These are phyloP conservation scores for Megalopta genalis DNA, from an alignment of 1,140 invertebrate genomes.

Conservation along the genomic window DNA sequence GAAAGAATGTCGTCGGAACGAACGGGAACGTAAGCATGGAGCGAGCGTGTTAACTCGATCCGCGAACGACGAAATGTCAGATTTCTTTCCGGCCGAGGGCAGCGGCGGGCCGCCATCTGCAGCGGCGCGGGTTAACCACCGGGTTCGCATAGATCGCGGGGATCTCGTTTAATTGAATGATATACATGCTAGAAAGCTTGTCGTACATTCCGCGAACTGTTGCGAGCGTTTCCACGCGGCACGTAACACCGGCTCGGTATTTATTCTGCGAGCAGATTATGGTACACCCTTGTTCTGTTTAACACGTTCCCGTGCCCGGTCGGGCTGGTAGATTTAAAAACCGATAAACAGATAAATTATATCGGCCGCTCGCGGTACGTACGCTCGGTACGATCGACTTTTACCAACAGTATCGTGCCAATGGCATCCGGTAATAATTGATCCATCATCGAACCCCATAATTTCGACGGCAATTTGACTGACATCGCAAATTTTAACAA, in stretches of 20 bases:
- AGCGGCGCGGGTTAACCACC: background rate
- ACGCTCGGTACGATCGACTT: too few species aligned
- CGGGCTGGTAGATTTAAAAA: background rate
- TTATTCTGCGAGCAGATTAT: background rate
- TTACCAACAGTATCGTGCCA: too few species aligned
- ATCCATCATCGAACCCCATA: too few species aligned
- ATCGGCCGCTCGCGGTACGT: too few species aligned
- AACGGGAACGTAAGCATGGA: too few species aligned
- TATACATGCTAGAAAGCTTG: background rate
- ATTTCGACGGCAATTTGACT: too few species aligned
- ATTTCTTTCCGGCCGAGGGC: background rate
- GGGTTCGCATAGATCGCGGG: background rate
- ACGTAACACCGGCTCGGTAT: background rate
- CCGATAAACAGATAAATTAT: background rate
- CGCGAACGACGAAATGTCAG: background rate
- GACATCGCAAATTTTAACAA: too few species aligned
- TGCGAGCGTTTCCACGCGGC: background rate
- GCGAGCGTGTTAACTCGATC: too few species aligned
- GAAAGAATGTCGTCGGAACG: too few species aligned
- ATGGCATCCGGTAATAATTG: too few species aligned
- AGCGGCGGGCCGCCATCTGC: too few species aligned
- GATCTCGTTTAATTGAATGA: conserved; percentile 1
- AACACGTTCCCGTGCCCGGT: background rate
- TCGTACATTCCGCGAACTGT: conserved; percentile 3
- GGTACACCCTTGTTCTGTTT: background rate